phyloP scores from a whole-genome alignment of 2,797 vertebrate species.

The Yasuhikotakia modesta region DNA sequence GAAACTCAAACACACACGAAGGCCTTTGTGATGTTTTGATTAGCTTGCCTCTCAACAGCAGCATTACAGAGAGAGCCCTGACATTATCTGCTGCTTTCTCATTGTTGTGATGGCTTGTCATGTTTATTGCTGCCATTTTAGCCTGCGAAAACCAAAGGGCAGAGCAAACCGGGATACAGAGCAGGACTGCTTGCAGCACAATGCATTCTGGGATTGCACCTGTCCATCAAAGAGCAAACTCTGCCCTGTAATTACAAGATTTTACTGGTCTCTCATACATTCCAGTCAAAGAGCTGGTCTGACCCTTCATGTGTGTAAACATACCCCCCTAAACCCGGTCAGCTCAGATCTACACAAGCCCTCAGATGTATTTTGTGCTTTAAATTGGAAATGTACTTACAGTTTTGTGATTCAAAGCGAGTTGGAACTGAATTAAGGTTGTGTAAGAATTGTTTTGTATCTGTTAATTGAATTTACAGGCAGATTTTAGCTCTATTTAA shows the following conservation, averaged over 20 bases:
- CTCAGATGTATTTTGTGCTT: background rate
- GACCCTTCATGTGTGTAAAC: slow-evolving; percentile 19
- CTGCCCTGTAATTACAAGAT: slow-evolving; percentile 59
- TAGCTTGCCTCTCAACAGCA: slow-evolving; percentile 46
- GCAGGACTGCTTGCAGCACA: slow-evolving; percentile 45
- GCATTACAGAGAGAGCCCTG: slow-evolving; percentile 48
- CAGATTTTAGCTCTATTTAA: slow-evolving; percentile 2
- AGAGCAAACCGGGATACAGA: slow-evolving; percentile 16
- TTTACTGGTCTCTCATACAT: slow-evolving; percentile 53
- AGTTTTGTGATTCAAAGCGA: background rate
- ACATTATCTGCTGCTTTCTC: slow-evolving; percentile 59
- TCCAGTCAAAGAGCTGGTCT: slow-evolving; percentile 41
- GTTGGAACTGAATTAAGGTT: background rate
- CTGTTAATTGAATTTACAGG: background rate
- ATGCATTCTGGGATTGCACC: slow-evolving; percentile 65
- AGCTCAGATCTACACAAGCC: background rate
- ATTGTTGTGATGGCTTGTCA: slow-evolving; percentile 64
- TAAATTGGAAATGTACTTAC: background rate
- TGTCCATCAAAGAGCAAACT: slow-evolving; percentile 46
- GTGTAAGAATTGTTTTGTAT: background rate
- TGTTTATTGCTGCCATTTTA: slow-evolving; percentile 69
- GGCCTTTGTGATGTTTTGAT: slow-evolving; percentile 43
- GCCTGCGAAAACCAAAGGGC: slow-evolving; percentile 57
- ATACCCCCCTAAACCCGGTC: background rate
- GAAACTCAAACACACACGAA: slow-evolving; percentile 30